Conservation (phyloP, 2,888 invertebrate species). For the Drosophila kuntzei region DNA sequence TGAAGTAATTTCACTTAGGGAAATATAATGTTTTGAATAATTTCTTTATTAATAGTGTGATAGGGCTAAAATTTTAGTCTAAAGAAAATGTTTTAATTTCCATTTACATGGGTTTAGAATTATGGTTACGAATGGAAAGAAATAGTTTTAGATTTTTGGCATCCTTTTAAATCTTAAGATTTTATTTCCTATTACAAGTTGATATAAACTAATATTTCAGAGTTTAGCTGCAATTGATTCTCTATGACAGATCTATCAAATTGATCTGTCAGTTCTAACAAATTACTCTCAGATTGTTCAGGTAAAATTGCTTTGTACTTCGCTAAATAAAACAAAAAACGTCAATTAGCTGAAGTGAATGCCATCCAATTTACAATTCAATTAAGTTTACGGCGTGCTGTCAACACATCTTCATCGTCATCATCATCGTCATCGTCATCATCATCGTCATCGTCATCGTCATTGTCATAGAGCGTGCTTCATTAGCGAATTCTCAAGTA, state of each 20-base stretch:
- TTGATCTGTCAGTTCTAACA: constrained; percentile 6
- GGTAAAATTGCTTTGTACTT: constrained; percentile 14
- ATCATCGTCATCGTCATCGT: constrained; percentile 29
- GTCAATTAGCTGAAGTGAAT: constrained; percentile 65
- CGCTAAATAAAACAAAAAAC: constrained; percentile 16
- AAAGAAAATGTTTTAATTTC: too few relatives aligned
- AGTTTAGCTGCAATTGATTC: constrained; percentile 4
- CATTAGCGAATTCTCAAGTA: constrained; percentile 69
- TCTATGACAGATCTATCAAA: constrained; percentile 1
- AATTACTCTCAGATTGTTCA: constrained; percentile 19
- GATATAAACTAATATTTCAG: not conserved
- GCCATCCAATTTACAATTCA: constrained; percentile 70
- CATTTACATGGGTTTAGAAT: too few relatives aligned
- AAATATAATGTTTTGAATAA: too few relatives aligned
- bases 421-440: constrained; percentile 5
- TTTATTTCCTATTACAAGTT: too few relatives aligned
- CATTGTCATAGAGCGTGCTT: constrained; percentile 54
- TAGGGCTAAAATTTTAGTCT: too few relatives aligned
- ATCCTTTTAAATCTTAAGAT: too few relatives aligned
- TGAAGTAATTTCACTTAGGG: too few relatives aligned
- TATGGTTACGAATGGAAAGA: too few relatives aligned
- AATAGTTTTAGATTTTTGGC: too few relatives aligned
- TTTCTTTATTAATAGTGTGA: too few relatives aligned
- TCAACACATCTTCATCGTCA: constrained; percentile 51
- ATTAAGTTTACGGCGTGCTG: constrained; percentile 71